Evolutionary conservation across 2,797 vertebrate genomes (phyloP).

Genomic region (Rhinatrema bivittatum): DNA sequence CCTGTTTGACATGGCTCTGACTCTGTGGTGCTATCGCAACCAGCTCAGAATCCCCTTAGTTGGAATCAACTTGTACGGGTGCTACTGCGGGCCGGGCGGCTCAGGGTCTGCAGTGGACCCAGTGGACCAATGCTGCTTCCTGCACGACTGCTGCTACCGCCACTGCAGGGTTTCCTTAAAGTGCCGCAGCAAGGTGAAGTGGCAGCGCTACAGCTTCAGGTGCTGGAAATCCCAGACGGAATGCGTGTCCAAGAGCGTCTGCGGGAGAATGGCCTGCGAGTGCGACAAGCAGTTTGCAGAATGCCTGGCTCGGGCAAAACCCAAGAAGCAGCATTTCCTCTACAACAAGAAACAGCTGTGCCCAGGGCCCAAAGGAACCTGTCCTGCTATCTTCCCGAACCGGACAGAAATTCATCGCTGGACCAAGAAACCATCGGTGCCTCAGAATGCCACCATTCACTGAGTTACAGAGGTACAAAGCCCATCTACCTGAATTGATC

Average conservation of each 20-base stretch:
- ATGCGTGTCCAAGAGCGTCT: slow-evolving; percentile 5
- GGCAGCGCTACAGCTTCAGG: slow-evolving; percentile 13
- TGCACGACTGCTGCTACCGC: slow-evolving; percentile 28
- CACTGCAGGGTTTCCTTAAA: slow-evolving; percentile 10
- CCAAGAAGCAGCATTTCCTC: slow-evolving; percentile 11
- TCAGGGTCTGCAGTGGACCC: slow-evolving; percentile 6
- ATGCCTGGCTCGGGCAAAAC: slow-evolving; percentile 12
- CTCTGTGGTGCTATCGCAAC: slow-evolving; percentile 10
- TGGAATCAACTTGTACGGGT: slow-evolving; percentile 26
- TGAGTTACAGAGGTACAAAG: too few species aligned
- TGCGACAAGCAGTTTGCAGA: slow-evolving; percentile 27
- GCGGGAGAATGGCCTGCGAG: slow-evolving; percentile 23
- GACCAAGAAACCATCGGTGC: not conserved
- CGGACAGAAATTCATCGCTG: not conserved
- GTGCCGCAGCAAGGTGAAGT: slow-evolving; percentile 21
- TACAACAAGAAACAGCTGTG: slow-evolving; percentile 12
- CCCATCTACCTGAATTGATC: too few species aligned
- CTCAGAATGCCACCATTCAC: too few species aligned
- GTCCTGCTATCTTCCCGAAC: slow-evolving; percentile 4
- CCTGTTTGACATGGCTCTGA: slow-evolving; percentile 6
- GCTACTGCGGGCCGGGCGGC: slow-evolving; percentile 26
- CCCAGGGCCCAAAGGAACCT: not conserved
- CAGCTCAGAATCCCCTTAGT: slow-evolving; percentile 15
- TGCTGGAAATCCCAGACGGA: not conserved
- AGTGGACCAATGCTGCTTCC: slow-evolving; percentile 24